Percentiles rank a stretch among this genome's conserved stretches.
Evolutionary conservation across 2,888 invertebrate genomes (phyloP).

Genomic region (Phengaris alcon): DNA sequence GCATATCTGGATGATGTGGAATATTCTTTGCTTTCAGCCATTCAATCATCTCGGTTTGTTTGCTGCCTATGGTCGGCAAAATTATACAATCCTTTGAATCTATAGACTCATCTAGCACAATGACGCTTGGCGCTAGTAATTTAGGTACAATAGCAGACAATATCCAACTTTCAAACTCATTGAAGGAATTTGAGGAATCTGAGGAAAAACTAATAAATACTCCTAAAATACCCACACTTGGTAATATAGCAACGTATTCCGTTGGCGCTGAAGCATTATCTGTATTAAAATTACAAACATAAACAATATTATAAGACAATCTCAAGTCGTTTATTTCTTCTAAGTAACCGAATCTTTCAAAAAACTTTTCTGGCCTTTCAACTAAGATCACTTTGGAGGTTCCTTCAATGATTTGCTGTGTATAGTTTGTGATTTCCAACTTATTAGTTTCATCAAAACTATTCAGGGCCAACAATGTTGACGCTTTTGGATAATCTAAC

Average conservation of each 20-base stretch:
- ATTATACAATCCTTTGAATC: background rate
- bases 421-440: slow-evolving; percentile 5
- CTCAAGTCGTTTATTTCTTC: slow-evolving; percentile 16
- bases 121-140: slow-evolving; percentile 1
- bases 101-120: slow-evolving; percentile 23
- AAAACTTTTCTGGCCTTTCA: slow-evolving; percentile 13
- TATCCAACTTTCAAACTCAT: slow-evolving; percentile 11
- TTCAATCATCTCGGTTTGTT: slow-evolving; percentile 10
- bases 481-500: background rate
- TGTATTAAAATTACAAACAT: slow-evolving; percentile 7
- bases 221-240: background rate
- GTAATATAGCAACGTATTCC: background rate
- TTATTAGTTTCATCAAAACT: background rate
- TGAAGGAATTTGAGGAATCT: background rate
- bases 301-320: slow-evolving; percentile 10
- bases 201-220: background rate
- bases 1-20: slow-evolving; percentile 17
- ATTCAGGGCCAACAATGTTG: background rate
- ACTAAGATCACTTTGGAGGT: slow-evolving; percentile 26
- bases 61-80: slow-evolving; percentile 16
- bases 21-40: slow-evolving; percentile 24
- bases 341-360: slow-evolving; percentile 25
- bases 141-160: background rate
- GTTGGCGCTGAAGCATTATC: background rate
- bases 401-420: slow-evolving; percentile 16